Percentiles rank a stretch among this genome's conserved stretches.
Conservation (phyloP, 2,888 invertebrate genomes). For the Imbricaverruca yamaguchii region DNA sequence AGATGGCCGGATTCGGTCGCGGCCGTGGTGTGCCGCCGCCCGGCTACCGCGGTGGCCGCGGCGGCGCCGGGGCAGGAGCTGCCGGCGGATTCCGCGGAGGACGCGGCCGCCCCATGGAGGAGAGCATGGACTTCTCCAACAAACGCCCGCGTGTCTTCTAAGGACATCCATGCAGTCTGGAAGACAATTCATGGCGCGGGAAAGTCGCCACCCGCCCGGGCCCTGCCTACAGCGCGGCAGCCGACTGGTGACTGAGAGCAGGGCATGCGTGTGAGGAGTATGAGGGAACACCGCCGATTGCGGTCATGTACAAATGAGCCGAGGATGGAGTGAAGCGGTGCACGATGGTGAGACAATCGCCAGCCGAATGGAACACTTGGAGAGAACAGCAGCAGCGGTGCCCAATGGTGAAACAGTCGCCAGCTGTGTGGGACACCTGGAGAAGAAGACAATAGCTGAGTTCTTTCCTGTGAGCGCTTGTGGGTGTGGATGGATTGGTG, state of each 20-base stretch:
- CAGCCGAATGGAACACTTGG: too few relatives aligned
- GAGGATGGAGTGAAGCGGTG: too few relatives aligned
- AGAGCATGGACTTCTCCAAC: slow-evolving; percentile 10
- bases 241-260: neutral
- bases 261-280: neutral
- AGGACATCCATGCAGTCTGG: neutral
- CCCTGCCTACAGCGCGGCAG: too few relatives aligned
- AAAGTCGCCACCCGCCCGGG: too few relatives aligned
- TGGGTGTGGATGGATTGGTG: neutral
- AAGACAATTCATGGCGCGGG: too few relatives aligned
- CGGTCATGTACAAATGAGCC: too few relatives aligned
- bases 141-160: slow-evolving; percentile 9
- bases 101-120: neutral
- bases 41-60: slow-evolving; percentile 10
- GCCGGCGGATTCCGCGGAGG: neutral
- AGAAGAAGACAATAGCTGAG: too few relatives aligned
- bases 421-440: too few relatives aligned
- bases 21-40: neutral
- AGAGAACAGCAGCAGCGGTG: too few relatives aligned
- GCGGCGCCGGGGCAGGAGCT: neutral
- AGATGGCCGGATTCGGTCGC: neutral
- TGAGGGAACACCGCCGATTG: too few relatives aligned
- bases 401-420: too few relatives aligned
- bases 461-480: neutral
- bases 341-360: too few relatives aligned